phyloP scores from a whole-genome alignment of 2,888 invertebrate species.

The Hemistola chrysoprasaria region DNA sequence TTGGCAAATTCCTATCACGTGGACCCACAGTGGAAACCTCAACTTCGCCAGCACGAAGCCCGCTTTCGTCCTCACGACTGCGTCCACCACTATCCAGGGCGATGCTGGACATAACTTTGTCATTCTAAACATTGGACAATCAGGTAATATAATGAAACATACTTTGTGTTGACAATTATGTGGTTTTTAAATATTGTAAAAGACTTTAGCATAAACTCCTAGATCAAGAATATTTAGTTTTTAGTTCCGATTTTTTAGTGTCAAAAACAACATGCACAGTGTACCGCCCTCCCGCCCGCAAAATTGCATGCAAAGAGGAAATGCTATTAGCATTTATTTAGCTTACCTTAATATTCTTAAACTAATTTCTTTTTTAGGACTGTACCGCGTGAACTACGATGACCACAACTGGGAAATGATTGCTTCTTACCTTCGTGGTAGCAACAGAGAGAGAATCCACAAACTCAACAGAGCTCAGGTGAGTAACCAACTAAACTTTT shows the following conservation, averaged over 20 bases:
- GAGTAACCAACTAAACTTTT: conserved; percentile 6
- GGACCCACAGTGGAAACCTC: conserved; percentile 59
- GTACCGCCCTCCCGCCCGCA: too few species aligned
- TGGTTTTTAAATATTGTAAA: too few species aligned
- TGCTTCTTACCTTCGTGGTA: conserved; percentile 66
- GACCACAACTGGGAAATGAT: conserved; percentile 79
- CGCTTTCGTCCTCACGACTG: conserved; percentile 42
- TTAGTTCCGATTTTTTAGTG: too few species aligned
- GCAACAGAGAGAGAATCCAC: conserved; percentile 74
- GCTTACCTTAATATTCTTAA: too few species aligned
- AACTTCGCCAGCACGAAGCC: conserved; percentile 64
- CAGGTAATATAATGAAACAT: conserved; percentile 45
- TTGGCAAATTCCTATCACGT: conserved; percentile 73
- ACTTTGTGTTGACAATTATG: too few species aligned
- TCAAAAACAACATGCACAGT: too few species aligned
- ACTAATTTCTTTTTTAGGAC: conserved; percentile 62
- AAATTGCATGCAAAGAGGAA: too few species aligned
- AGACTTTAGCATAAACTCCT: too few species aligned
- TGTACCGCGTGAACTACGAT: conserved; percentile 87
- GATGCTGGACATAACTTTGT: conserved; percentile 74
- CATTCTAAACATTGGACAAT: conserved; percentile 77
- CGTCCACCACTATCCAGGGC: conserved; percentile 33
- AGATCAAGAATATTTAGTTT: too few species aligned
- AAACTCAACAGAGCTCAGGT: conserved; percentile 89
- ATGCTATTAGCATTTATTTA: too few species aligned